Evolutionary conservation across 2,888 invertebrate genomes (phyloP).

Genomic region (Drosophila recens): DNA sequence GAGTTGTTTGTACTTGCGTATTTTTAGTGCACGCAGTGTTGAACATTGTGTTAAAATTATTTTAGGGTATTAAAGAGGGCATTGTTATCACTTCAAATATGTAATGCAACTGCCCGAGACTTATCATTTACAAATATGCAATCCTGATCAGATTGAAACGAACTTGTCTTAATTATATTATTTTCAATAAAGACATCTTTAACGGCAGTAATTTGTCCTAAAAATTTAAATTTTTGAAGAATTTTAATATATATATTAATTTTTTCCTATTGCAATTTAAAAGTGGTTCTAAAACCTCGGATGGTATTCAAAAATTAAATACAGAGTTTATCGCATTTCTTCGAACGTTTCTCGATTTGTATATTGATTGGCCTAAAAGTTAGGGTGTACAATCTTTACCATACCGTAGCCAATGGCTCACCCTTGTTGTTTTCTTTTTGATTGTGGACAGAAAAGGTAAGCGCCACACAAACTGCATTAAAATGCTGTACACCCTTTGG

Average conservation of each 20-base stretch:
- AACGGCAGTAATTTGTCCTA: too few species aligned
- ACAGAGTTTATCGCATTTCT: too few species aligned
- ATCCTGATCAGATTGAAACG: background rate
- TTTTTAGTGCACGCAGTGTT: conserved; percentile 37
- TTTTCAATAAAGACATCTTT: too few species aligned
- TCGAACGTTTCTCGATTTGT: background rate
- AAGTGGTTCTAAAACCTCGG: too few species aligned
- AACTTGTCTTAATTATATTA: too few species aligned
- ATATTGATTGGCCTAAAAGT: background rate
- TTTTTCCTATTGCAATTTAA: too few species aligned
- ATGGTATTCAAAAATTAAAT: background rate
- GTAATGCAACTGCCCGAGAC: background rate
- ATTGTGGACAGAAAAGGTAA: background rate
- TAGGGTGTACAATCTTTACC: background rate
- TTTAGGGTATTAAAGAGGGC: background rate
- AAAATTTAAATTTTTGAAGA: too few species aligned
- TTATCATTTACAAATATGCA: background rate
- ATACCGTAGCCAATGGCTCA: background rate
- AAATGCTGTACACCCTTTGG: conserved; percentile 46
- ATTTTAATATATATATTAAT: too few species aligned
- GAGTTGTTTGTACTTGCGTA: background rate
- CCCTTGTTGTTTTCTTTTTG: conserved; percentile 8
- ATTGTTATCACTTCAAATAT: background rate
- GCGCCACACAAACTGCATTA: conserved; percentile 46
- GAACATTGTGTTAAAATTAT: background rate